Base-by-base conservation (phyloP, 1,140 invertebrate species). In the Saccostrea glomerata region DNA sequence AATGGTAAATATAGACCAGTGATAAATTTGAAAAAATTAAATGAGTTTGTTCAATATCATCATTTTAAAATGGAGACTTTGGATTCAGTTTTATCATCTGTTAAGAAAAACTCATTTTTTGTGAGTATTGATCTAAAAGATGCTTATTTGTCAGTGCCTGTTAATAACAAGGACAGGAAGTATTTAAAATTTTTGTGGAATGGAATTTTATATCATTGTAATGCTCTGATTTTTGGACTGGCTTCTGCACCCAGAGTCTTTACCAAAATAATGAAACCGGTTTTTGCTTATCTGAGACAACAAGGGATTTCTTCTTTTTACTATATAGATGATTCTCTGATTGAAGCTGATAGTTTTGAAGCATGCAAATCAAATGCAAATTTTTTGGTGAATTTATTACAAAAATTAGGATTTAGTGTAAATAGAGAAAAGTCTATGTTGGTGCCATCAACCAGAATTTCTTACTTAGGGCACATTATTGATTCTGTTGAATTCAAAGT, bases 291-390 rank as follows among this genome's bases (percentile, higher is more conserved):
- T 20, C 66, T 70, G 20, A 23, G 66, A 70, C 20, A 70, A 70
- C 17, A 70, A n/a, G 66, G 20, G 11, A 20, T n/a, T 70, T 23
- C 17, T n/a, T 70, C 66, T 25, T 20, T 70, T n/a, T n/a, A n/a
- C 17, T 70, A 70, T 23, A 70, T 70, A n/a, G 66, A 70, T 70
- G 66, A 23, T 23, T n/a, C n/a, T 70, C n/a, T n/a, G 3, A n/a
- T 70, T n/a, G 20, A 70, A 70, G 66, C 20, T 25, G 23, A 70
- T 23, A 70, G n/a, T 70, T 20, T 70, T 70, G 4, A 70, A 23
- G 66, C 66, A 70, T 70, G 66, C 66, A 70, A 70, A 70, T 20
- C 17, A 6, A 70, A 70, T 70, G 66, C 66, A 70, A 25, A n/a
- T 23, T 20, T 23, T 70, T 6, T 23, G n/a, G 66, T 23, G 9